A percentile compares a stretch with the other conserved stretches of the same genome.
phyloP scores from a whole-genome alignment of 2,113 vertebrate genomes.

The Hyperopisus bebe region DNA sequence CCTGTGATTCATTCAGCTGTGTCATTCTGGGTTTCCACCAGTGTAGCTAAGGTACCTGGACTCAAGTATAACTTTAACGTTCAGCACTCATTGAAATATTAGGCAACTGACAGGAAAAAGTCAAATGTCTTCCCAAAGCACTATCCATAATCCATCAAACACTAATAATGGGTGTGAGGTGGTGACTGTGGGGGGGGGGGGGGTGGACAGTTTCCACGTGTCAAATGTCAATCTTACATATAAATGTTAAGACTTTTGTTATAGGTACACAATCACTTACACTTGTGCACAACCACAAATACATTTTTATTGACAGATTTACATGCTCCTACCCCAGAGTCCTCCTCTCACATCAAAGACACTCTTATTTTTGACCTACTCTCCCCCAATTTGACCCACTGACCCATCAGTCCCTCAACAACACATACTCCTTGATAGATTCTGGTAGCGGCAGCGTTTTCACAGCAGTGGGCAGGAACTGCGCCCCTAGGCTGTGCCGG shows the following conservation, averaged over 20 bases:
- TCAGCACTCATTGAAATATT: not conserved
- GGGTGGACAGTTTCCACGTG: not conserved
- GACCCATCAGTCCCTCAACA: slow-evolving; percentile 68
- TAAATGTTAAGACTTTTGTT: not conserved
- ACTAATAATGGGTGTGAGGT: not conserved
- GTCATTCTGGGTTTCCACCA: not conserved
- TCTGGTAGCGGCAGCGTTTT: slow-evolving; percentile 83
- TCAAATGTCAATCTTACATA: not conserved
- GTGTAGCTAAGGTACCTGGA: not conserved
- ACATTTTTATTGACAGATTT: slow-evolving; percentile 18
- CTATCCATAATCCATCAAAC: not conserved
- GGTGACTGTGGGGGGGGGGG: not conserved
- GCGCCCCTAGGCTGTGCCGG: slow-evolving; percentile 75
- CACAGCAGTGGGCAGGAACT: slow-evolving; percentile 79
- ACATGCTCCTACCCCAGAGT: not conserved
- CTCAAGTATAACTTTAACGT: not conserved
- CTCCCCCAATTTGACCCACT: slow-evolving; percentile 22
- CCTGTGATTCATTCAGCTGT: not conserved
- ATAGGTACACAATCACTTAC: not conserved
- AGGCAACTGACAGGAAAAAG: not conserved
- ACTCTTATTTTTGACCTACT: not conserved
- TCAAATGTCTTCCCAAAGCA: not conserved
- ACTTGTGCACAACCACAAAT: not conserved
- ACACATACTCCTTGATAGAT: slow-evolving; percentile 80
- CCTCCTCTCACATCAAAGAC: not conserved